Conservation (phyloP, 1,140 invertebrate species). For the Trypoxylus dichotomus region DNA sequence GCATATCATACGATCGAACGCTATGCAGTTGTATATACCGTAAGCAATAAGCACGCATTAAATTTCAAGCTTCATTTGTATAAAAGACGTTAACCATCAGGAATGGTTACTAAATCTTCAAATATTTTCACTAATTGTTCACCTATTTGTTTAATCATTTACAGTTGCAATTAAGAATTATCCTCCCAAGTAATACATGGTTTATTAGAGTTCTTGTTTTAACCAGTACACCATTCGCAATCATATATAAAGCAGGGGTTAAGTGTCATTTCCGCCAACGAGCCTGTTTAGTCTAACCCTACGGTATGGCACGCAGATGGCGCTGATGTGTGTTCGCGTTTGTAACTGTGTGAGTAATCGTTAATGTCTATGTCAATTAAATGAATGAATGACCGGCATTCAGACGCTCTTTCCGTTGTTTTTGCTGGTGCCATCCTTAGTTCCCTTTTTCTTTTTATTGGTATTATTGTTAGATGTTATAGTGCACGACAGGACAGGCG, state of each 20-base stretch:
- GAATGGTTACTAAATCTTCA: too few species aligned
- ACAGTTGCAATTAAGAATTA: too few species aligned
- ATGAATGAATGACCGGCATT: slow-evolving; percentile 25
- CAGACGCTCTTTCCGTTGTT: slow-evolving; percentile 12
- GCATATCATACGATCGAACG: too few species aligned
- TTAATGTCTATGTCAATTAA: slow-evolving; percentile 20
- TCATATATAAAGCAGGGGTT: background rate
- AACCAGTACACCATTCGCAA: background rate
- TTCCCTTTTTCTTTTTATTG: background rate
- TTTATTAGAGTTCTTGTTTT: background rate
- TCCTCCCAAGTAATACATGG: background rate
- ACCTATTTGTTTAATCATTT: too few species aligned
- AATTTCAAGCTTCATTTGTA: too few species aligned
- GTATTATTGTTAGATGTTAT: background rate
- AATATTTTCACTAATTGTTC: too few species aligned
- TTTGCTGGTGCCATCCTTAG: slow-evolving; percentile 5
- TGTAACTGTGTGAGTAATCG: slow-evolving; percentile 8
- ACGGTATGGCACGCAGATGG: slow-evolving; percentile 12
- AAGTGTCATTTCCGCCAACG: slow-evolving; percentile 22
- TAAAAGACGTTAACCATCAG: too few species aligned
- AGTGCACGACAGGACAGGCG: background rate
- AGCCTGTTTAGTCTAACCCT: slow-evolving; percentile 16
- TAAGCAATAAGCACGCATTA: too few species aligned
- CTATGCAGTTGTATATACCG: too few species aligned
- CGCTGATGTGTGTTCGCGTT: slow-evolving; percentile 12